Evolutionary conservation across 2,113 vertebrate species (phyloP).

Genomic region (Poecilia latipinna): DNA sequence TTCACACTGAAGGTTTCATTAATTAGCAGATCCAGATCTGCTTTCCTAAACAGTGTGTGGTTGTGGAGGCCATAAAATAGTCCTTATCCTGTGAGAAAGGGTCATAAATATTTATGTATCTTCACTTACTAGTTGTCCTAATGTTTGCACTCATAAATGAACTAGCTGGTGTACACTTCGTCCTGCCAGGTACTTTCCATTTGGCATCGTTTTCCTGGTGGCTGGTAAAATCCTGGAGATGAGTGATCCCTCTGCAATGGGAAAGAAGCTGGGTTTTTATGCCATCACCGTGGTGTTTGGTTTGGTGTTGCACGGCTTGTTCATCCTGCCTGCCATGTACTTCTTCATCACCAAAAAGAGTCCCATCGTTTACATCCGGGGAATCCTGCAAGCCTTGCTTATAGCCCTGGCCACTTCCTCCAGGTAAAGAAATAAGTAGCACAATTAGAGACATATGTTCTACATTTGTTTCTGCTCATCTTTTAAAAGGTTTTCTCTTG

Average conservation of each 20-base stretch:
- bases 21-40: no score
- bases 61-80: no score
- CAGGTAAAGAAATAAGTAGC: conserved; percentile 81
- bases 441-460: background rate
- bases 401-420: conserved; percentile 97
- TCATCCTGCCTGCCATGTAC: conserved; percentile 95
- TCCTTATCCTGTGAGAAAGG: no score
- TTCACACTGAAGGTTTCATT: no score
- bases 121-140: background rate
- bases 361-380: conserved; percentile 95
- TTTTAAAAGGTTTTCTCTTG: background rate
- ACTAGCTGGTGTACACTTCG: background rate
- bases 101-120: no score
- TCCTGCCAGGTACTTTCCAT: conserved; percentile 91
- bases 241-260: conserved; percentile 93
- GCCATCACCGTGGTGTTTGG: conserved; percentile 94
- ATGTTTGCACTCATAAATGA: background rate
- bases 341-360: conserved; percentile 98
- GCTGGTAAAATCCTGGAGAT: conserved; percentile 98
- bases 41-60: no score
- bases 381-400: conserved; percentile 95
- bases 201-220: conserved; percentile 97
- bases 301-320: conserved; percentile 90
- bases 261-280: conserved; percentile 96
- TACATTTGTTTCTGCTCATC: background rate